Evolutionary conservation across 2,888 invertebrate species (phyloP).

Genomic region (Pseudoips prasinana): DNA sequence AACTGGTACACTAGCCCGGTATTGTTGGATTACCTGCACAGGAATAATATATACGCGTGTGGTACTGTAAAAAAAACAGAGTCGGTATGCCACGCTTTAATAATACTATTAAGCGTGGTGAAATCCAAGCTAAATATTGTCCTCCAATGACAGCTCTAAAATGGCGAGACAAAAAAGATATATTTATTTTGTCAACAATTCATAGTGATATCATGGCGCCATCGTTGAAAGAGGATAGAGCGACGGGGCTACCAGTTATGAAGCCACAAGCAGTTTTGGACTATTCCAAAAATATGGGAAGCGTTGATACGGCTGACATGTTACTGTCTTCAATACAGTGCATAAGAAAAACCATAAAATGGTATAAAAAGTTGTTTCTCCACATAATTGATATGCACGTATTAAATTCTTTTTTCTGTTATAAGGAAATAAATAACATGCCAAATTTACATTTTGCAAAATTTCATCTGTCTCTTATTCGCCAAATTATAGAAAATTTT

Average conservation of each 20-base stretch:
- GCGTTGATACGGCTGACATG: constrained; percentile 23
- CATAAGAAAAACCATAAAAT: constrained; percentile 17
- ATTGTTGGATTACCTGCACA: constrained; percentile 17
- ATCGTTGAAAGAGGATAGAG: constrained; percentile 13
- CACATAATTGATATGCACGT: constrained; percentile 17
- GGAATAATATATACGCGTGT: constrained; percentile 20
- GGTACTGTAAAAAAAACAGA: constrained; percentile 21
- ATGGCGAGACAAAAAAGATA: constrained; percentile 25
- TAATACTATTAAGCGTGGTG: constrained; percentile 10
- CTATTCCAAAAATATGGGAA: constrained; percentile 21
- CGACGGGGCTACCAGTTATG: constrained; percentile 17
- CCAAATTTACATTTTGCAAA: constrained; percentile 13
- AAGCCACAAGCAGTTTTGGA: constrained; percentile 20
- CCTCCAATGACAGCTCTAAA: constrained; percentile 22
- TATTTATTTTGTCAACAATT: constrained; percentile 18
- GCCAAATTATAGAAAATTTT: constrained; percentile 15
- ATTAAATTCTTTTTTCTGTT: constrained; percentile 13
- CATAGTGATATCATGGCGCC: constrained; percentile 17
- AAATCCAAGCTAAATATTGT: constrained; percentile 12
- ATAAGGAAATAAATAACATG: constrained; percentile 8
- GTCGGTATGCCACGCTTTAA: constrained; percentile 19
- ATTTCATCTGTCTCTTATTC: constrained; percentile 14
- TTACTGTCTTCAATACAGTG: constrained; percentile 18
- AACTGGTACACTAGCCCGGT: constrained; percentile 24
- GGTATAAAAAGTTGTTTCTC: constrained; percentile 20